Evolutionary conservation across 2,797 vertebrate species (phyloP).

Genomic region (Lepilemur septentrionalis): DNA sequence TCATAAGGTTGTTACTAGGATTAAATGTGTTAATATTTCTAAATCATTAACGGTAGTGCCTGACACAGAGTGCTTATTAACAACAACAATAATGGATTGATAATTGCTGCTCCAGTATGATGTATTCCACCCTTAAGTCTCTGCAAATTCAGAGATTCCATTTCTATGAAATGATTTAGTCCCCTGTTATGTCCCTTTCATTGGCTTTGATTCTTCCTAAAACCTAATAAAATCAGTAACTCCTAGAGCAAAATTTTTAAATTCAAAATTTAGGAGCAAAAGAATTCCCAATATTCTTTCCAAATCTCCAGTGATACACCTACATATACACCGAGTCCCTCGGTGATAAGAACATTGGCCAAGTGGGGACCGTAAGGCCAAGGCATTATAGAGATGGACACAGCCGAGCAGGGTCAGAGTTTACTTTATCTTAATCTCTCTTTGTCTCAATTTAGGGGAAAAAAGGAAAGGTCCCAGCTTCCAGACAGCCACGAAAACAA

Average conservation of each 20-base stretch:
- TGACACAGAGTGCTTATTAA: not conserved
- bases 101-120: not conserved
- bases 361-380: not conserved
- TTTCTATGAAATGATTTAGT: not conserved
- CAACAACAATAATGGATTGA: not conserved
- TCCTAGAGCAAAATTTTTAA: not conserved
- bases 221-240: not conserved
- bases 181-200: too few relatives aligned
- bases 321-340: not conserved
- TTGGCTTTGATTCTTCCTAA: not conserved
- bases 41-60: not conserved
- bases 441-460: conserved; percentile 75
- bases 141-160: not conserved
- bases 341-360: not conserved
- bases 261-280: not conserved
- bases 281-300: not conserved
- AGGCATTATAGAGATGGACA: not conserved
- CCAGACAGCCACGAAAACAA: conserved; percentile 83
- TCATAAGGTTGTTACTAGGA: not conserved
- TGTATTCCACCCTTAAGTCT: not conserved
- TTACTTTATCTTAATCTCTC: conserved; percentile 67
- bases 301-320: not conserved
- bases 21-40: not conserved
- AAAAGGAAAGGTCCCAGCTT: conserved; percentile 67
- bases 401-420: conserved; percentile 20